Conservation (phyloP, 2,888 invertebrate species). For the Scaptomyza caliginosa region DNA sequence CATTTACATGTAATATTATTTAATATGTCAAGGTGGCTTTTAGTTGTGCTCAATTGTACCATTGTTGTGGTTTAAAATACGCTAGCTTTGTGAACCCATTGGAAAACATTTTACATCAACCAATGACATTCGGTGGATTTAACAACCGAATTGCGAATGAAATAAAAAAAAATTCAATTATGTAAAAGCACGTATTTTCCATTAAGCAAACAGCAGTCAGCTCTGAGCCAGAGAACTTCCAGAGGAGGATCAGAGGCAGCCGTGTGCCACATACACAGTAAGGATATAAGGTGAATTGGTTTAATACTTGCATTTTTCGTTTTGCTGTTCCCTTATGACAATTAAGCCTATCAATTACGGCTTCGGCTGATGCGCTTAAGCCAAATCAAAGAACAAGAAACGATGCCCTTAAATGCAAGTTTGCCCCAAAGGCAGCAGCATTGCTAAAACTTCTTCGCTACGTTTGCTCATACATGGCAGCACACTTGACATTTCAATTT, state of each 20-base stretch:
- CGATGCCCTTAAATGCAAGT: constrained; percentile 51
- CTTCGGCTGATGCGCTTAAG: constrained; percentile 44
- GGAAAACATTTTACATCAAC: constrained; percentile 58
- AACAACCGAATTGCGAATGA: constrained; percentile 31
- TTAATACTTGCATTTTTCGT: constrained; percentile 4
- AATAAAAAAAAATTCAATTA: constrained; percentile 70
- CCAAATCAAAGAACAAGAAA: not conserved
- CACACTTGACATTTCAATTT: constrained; percentile 73
- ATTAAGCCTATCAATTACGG: constrained; percentile 58
- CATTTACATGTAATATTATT: constrained; percentile 21
- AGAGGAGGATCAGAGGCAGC: not conserved
- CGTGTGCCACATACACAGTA: not conserved
- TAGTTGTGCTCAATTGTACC: not conserved
- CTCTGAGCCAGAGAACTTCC: constrained; percentile 9
- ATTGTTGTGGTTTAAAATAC: not conserved
- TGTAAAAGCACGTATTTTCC: constrained; percentile 72
- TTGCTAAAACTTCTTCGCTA: constrained; percentile 6
- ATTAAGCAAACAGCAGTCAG: constrained; percentile 64
- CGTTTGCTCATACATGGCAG: constrained; percentile 45
- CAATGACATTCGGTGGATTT: constrained; percentile 27
- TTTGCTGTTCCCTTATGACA: constrained; percentile 26
- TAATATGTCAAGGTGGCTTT: constrained; percentile 6
- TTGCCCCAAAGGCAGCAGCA: not conserved
- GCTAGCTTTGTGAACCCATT: constrained; percentile 53
- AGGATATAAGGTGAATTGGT: constrained; percentile 17